phyloP scores from a whole-genome alignment of 2,113 vertebrate genomes.

The Candoia aspera region DNA sequence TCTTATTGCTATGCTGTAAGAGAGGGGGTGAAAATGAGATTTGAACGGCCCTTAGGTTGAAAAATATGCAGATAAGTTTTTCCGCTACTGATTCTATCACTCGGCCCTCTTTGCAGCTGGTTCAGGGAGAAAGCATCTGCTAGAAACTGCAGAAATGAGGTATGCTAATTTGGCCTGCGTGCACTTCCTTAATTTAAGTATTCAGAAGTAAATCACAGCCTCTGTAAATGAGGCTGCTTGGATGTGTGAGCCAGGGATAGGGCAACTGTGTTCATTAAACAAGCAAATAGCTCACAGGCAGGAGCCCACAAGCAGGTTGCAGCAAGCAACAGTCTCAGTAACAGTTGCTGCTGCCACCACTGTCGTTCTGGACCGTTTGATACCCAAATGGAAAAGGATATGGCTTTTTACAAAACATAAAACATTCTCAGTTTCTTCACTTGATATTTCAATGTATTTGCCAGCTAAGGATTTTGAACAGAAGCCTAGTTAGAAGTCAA shows the following conservation, averaged over 20 bases:
- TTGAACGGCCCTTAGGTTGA: neutral
- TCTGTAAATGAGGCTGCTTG: slow-evolving; percentile 23
- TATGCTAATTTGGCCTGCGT: slow-evolving; percentile 19
- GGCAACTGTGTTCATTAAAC: slow-evolving; percentile 6
- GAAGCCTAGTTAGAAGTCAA: slow-evolving; percentile 2
- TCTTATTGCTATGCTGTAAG: neutral
- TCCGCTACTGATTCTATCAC: neutral
- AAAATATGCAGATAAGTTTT: slow-evolving; percentile 9
- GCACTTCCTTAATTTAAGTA: slow-evolving; percentile 5
- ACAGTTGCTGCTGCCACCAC: neutral
- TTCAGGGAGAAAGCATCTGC: slow-evolving; percentile 7
- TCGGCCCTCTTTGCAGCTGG: neutral
- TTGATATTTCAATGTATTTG: neutral
- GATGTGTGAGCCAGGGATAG: neutral
- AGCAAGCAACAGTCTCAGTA: neutral
- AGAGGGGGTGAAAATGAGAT: neutral
- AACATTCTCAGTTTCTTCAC: neutral
- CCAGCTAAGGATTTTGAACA: neutral
- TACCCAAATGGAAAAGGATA: neutral
- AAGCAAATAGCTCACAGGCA: neutral
- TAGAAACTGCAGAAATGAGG: neutral
- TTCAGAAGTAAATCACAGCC: slow-evolving; percentile 29
- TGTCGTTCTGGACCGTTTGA: neutral
- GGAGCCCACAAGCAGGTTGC: neutral
- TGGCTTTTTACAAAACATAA: neutral